Base-by-base conservation (phyloP, 2,113 vertebrate genomes). In the Muntiacus muntjak region DNA sequence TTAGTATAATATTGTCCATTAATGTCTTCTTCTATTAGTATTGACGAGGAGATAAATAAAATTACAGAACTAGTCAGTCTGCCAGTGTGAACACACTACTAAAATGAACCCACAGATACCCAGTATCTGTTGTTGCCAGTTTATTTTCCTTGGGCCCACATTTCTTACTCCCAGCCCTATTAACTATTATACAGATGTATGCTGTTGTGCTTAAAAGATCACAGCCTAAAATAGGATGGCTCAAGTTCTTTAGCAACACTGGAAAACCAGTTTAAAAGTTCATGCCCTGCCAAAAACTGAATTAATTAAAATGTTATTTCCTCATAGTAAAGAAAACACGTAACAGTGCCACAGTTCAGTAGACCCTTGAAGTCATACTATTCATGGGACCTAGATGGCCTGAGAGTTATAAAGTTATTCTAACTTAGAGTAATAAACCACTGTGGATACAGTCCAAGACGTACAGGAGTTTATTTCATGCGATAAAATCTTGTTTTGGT, bases 201-300 rank as follows among this genome's bases (percentile, higher is more conserved):
- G 16, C 62, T 92, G 2, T 83, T 96, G 43, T 78, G 25, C 47
- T 45, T 60, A 47, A 89, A 96, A 95, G 50, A 79, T 95, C 50
- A 50, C 15, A 97, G 50, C 58, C 71, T 95, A 16, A 91, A 94
- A 67, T 25, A 82, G 25, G 33, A 55, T 92, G 30, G 11, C 47
- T 52, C 43, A 71, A 60, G 81, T 86, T 94, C 50, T 91, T 89
- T 43, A 88, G 40, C 82, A 94, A 89, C 89, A 58, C 17, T 97
- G 40, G 50, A 89, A 95, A 91, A 67, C 54, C 45, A 95, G 21
- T 96, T 92, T 92, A 88, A 88, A 94, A 64, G 40, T 91, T 96
- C 30, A 89, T 96, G 43, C 28, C 28, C 26, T 95, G 6, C 62
- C 14, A 43, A 85, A 86, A 91, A 60, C 92, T 86, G 57, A 89